Conservation (phyloP, 2,797 vertebrate genomes). For the Falco cherrug region DNA sequence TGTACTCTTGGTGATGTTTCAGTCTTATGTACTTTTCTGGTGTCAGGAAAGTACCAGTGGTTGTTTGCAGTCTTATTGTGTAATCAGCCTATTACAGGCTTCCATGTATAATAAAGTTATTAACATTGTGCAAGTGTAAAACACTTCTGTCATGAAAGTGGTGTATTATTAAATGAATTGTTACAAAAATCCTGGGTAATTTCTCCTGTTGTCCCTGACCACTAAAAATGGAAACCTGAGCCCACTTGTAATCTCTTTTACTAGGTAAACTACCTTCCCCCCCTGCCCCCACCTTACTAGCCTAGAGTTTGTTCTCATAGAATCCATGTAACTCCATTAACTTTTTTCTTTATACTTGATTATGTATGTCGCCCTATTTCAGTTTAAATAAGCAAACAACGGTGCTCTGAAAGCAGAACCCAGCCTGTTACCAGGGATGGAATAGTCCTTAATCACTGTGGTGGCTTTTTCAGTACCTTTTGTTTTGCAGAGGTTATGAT, state of each 20-base stretch:
- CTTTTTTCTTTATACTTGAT: slow-evolving; percentile 63
- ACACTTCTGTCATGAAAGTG: slow-evolving; percentile 87
- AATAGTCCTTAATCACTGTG: slow-evolving; percentile 71
- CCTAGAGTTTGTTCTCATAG: slow-evolving; percentile 65
- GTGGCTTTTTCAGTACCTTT: slow-evolving; percentile 71
- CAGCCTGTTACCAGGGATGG: slow-evolving; percentile 59
- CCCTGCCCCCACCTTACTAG: slow-evolving; percentile 28
- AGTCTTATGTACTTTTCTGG: slow-evolving; percentile 79
- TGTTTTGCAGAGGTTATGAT: slow-evolving; percentile 75
- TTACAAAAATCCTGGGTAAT: slow-evolving; percentile 76
- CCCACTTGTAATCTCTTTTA: slow-evolving; percentile 54
- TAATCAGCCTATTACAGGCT: slow-evolving; percentile 80
- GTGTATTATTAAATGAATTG: slow-evolving; percentile 82
- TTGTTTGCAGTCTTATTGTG: slow-evolving; percentile 82
- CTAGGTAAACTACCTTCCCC: slow-evolving; percentile 16
- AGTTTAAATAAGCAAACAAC: slow-evolving; percentile 49
- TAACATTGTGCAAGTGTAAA: slow-evolving; percentile 94
- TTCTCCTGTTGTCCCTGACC: slow-evolving; percentile 67
- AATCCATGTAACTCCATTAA: slow-evolving; percentile 70
- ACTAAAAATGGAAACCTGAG: slow-evolving; percentile 60
- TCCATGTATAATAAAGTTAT: slow-evolving; percentile 94
- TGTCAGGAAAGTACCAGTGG: slow-evolving; percentile 80
- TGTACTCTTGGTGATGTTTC: slow-evolving; percentile 84
- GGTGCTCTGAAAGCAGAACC: slow-evolving; percentile 53
- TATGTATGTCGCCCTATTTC: slow-evolving; percentile 66